phyloP scores from a whole-genome alignment of 2,888 invertebrate genomes.

The Nasonia oneida region DNA sequence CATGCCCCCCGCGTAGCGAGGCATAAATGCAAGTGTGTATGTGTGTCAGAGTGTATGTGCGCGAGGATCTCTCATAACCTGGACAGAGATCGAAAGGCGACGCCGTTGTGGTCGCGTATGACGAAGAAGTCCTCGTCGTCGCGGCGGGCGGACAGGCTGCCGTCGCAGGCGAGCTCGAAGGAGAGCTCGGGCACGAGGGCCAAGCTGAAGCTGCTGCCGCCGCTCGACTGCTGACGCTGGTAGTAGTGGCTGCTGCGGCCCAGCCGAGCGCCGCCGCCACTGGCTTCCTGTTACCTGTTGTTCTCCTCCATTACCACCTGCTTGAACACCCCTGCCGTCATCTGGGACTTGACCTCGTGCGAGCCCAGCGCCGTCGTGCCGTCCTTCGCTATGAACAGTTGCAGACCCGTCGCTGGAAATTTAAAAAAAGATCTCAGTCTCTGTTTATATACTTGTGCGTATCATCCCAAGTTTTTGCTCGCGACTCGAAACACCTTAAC shows the following conservation, averaged over 20 bases:
- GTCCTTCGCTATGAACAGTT: slow-evolving; percentile 94
- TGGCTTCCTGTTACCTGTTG: slow-evolving; percentile 83
- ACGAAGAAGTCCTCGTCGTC: slow-evolving; percentile 19
- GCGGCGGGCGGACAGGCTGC: background rate
- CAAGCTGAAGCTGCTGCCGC: slow-evolving; percentile 71
- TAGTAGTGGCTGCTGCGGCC: slow-evolving; percentile 23
- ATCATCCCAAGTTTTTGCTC: background rate
- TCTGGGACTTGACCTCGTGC: slow-evolving; percentile 89
- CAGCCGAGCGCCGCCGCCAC: slow-evolving; percentile 71
- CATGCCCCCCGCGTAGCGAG: slow-evolving; percentile 24
- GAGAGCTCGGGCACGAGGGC: slow-evolving; percentile 77
- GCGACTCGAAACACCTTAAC: no score
- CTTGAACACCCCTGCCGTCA: slow-evolving; percentile 87
- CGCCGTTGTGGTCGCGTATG: slow-evolving; percentile 21
- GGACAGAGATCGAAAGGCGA: slow-evolving; percentile 48
- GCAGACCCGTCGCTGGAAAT: slow-evolving; percentile 89
- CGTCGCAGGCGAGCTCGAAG: slow-evolving; percentile 67
- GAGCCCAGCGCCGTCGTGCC: slow-evolving; percentile 93
- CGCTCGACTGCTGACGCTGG: slow-evolving; percentile 57
- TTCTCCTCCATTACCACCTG: slow-evolving; percentile 89
- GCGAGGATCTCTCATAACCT: slow-evolving; percentile 41
- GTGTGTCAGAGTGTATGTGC: background rate
- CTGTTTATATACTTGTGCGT: background rate
- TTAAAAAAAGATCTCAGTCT: background rate
- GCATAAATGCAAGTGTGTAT: background rate